phyloP scores from a whole-genome alignment of 2,797 vertebrate genomes.

The Bucorvus abyssinicus region DNA sequence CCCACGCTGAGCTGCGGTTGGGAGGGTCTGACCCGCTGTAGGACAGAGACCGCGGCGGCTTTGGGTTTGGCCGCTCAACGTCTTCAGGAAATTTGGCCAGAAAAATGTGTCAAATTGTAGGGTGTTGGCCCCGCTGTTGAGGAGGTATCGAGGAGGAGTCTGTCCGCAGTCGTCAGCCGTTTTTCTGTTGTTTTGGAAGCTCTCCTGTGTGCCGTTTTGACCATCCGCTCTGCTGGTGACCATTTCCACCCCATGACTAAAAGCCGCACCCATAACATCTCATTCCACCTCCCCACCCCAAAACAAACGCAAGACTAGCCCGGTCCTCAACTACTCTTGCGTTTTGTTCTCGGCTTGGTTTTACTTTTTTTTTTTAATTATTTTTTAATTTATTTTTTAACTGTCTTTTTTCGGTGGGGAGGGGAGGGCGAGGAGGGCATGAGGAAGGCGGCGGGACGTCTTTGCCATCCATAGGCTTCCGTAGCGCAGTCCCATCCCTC shows the following conservation, averaged over 20 bases:
- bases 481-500: neutral
- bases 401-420: neutral
- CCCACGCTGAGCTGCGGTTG: neutral
- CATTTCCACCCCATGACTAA: conserved; percentile 72
- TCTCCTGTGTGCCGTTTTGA: conserved; percentile 64
- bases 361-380: neutral
- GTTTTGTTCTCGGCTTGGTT: conserved; percentile 63
- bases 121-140: neutral
- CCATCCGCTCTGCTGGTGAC: conserved; percentile 70
- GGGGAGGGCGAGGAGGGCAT: conserved; percentile 54
- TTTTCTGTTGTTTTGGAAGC: conserved; percentile 53
- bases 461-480: conserved; percentile 27
- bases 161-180: conserved; percentile 61
- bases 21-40: conserved; percentile 34
- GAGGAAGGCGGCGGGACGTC: neutral
- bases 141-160: conserved; percentile 21
- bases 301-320: conserved; percentile 70
- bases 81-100: conserved; percentile 44
- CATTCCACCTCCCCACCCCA: conserved; percentile 62
- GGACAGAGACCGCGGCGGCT: conserved; percentile 17
- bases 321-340: conserved; percentile 53
- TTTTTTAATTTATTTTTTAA: neutral
- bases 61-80: conserved; percentile 4
- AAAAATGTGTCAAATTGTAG: conserved; percentile 10
- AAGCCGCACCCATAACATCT: conserved; percentile 62